Evolutionary conservation across 2,888 invertebrate species (phyloP), one percentile per base, ranked within the genome.

Genomic region (Agonopterix arenella): DNA sequence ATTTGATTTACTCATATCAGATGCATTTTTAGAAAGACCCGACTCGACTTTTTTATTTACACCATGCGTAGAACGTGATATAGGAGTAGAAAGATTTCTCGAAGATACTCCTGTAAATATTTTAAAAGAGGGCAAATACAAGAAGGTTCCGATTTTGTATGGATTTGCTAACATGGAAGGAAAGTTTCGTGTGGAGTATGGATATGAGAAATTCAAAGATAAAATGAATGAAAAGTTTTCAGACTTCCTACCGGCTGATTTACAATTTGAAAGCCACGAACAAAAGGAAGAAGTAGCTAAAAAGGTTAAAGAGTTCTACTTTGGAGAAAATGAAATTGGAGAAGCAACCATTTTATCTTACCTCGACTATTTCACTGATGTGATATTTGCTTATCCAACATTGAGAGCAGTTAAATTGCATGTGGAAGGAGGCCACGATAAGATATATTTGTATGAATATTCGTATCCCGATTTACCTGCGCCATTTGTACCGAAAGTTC

Each of bases 121-220:
- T n/a, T n/a, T n/a, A n/a, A n/a, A n/a, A n/a, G n/a, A n/a, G n/a
- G n/a, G n/a, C n/a, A n/a, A n/a, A n/a, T n/a, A 63, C 41, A 57
- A 55, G 36, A 73, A 73, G 54, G 47, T 74, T 2, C 80, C 79
- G 0, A 53, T 74, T 45, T 53, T 80, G 2, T 68, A 70, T 45
- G 80, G 80, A 3, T 73, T 79, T 57, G 50, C 71, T 8, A 64
- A 70, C n/a, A 76, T 73, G 77, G 79, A 80, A 59, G 79, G 79
- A 3, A 51, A 71, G 16, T 5, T 73, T 1, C 61, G 72, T 9
- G 18, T 70, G 3, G 3, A 38, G 11, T 28, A 41, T 1, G 36
- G 57, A 1, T 78, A 74, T 49, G 63, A 72, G 1, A 0, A 28
- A 0, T 74, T 72, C 72, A 70, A 64, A 49, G 5, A 55, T 4